Evolutionary conservation across 1,140 invertebrate species (phyloP), one percentile per base, ranked within the genome.

Genomic region (Drosophila cardini): DNA sequence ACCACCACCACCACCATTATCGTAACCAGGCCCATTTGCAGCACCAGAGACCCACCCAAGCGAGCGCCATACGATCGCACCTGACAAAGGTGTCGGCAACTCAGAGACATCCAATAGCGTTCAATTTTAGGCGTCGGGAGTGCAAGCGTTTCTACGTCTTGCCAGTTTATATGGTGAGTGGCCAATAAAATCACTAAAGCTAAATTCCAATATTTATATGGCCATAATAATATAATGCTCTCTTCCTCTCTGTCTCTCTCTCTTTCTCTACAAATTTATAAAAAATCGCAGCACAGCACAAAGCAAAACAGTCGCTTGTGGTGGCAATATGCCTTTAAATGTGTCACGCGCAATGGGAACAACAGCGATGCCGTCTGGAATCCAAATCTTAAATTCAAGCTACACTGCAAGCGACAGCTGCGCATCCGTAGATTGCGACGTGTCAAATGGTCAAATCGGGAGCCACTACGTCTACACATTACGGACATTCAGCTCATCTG

Each of bases 271-370:
- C 16, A 15, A 3, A 26, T 5, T 4, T 26, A 4, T 26, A 26
- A 3, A 26, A 18, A 48, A 32, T 36, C 70, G 52, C 65, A 89
- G 84, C 80, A 90, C 61, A 89, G 84, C 58, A 75, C 80, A 55
- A 89, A 89, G 64, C 77, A 89, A 32, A 84, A 65, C 61, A 75
- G 87, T 34, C 84, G 84, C 50, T 58, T 89, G 43, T 89, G 84
- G 84, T 89, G 84, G 84, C 84, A 90, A 64, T 89, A 89, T 32
- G 84, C 84, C 32, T 89, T 78, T 53, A 89, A 87, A 46, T 89
- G 84, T 68, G 84, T 89, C 76, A 84, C 84, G 7, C 80, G 80
- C 42, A 46, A 43, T 21, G 70, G 38, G 21, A 26, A 26, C 26
- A 67, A 40, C 21, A 50, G 38, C 48, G 45, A 52, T 18, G 52